phyloP scores from a whole-genome alignment of 2,113 vertebrate species.

The Morone saxatilis region DNA sequence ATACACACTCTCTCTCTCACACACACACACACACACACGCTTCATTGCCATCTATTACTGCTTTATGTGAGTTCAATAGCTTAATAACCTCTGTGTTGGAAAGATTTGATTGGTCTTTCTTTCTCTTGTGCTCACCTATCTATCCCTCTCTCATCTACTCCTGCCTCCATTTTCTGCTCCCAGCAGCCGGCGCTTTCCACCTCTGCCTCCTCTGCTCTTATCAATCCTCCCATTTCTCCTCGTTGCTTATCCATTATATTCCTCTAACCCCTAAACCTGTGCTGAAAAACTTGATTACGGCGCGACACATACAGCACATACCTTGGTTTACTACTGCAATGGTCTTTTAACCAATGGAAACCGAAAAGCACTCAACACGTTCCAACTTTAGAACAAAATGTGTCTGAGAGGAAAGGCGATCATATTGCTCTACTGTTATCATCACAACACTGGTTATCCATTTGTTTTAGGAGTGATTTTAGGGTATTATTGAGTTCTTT shows the following conservation, averaged over 20 bases:
- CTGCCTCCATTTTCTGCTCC: slow-evolving; percentile 52
- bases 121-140: slow-evolving; percentile 57
- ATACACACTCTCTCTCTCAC: slow-evolving; percentile 35
- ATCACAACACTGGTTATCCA: not conserved
- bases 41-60: slow-evolving; percentile 60
- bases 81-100: slow-evolving; percentile 59
- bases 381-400: not conserved
- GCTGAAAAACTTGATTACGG: too few species aligned
- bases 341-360: not conserved
- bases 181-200: slow-evolving; percentile 5
- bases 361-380: not conserved
- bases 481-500: not conserved
- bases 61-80: slow-evolving; percentile 61
- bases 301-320: not conserved
- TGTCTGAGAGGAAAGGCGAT: not conserved
- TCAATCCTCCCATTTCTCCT: slow-evolving; percentile 18
- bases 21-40: slow-evolving; percentile 29
- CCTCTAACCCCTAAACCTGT: too few species aligned
- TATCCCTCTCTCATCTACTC: slow-evolving; percentile 54
- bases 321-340: not conserved
- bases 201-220: slow-evolving; percentile 37
- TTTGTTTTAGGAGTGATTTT: not conserved
- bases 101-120: slow-evolving; percentile 57
- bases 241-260: not conserved
- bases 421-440: not conserved